Conservation (phyloP, 2,888 invertebrate genomes). For the Embidobia sp. region DNA sequence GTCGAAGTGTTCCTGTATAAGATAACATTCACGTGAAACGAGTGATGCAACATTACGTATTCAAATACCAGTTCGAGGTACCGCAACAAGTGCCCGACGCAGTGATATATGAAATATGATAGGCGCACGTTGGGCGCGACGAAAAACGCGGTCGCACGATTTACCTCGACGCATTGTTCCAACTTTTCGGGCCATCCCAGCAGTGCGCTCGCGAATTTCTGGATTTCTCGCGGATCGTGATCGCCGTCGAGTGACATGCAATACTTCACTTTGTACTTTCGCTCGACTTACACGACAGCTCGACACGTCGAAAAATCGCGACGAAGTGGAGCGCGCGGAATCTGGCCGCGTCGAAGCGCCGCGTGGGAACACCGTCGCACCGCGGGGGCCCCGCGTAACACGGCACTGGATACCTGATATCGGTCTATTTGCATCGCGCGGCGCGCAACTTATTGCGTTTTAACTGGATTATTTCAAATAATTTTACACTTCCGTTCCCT, state of each 20-base stretch:
- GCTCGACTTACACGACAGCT: conserved; percentile 42
- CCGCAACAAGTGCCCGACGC: conserved; percentile 35
- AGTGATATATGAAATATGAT: conserved; percentile 28
- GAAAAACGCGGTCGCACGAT: no score
- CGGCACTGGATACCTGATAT: conserved; percentile 57
- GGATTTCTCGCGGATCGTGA: no score
- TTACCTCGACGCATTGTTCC: no score
- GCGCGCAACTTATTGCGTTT: conserved; percentile 44
- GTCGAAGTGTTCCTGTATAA: conserved; percentile 9
- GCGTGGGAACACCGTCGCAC: conserved; percentile 57
- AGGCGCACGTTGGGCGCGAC: no score
- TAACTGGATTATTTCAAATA: conserved; percentile 53
- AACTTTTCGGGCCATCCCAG: no score
- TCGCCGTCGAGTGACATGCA: conserved; percentile 48
- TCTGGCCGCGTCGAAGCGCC: conserved; percentile 37
- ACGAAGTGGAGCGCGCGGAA: conserved; percentile 45
- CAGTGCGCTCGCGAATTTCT: no score
- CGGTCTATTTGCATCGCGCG: conserved; percentile 40
- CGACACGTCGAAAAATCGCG: conserved; percentile 35
- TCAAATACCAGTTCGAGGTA: conserved; percentile 54
- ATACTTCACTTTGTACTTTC: conserved; percentile 56
- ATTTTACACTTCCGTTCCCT: conserved; percentile 49
- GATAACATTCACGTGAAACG: conserved; percentile 41
- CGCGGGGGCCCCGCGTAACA: conserved; percentile 58
- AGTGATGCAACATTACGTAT: conserved; percentile 55